phyloP scores from a whole-genome alignment of 2,888 invertebrate species.

The Nomada fucata region DNA sequence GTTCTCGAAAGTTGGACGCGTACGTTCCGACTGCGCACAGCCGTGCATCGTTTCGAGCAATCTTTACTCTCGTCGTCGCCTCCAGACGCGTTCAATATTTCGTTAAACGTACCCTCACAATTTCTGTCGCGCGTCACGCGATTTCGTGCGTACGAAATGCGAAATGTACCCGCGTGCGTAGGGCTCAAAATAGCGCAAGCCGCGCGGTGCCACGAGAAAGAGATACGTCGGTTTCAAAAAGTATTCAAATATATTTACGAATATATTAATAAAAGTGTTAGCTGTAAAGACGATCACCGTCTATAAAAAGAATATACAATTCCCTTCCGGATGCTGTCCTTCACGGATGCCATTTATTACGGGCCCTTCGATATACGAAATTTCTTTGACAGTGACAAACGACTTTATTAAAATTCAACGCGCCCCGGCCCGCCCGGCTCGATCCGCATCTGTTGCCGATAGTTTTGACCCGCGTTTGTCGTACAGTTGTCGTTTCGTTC shows the following conservation, averaged over 20 bases:
- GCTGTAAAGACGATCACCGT: neutral
- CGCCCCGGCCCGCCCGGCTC: neutral
- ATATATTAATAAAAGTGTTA: no score
- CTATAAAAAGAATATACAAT: neutral
- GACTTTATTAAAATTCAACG: slow-evolving; percentile 9
- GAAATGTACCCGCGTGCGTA: no score
- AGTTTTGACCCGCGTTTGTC: slow-evolving; percentile 7
- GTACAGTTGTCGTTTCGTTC: neutral
- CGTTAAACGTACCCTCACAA: neutral
- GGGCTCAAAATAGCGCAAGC: no score
- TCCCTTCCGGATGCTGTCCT: neutral
- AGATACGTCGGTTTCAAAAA: no score
- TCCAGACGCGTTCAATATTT: neutral
- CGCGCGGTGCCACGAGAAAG: no score
- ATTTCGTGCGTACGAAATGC: neutral
- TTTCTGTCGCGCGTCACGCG: neutral
- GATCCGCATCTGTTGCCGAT: neutral
- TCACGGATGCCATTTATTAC: neutral
- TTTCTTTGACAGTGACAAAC: slow-evolving; percentile 14
- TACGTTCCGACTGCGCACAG: neutral
- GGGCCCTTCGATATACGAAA: neutral
- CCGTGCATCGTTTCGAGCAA: neutral
- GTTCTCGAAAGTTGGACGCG: neutral
- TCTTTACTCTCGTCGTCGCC: neutral
- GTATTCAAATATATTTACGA: no score